Conservation (phyloP, 2,797 vertebrate genomes). For the Lutjanus campechanus region DNA sequence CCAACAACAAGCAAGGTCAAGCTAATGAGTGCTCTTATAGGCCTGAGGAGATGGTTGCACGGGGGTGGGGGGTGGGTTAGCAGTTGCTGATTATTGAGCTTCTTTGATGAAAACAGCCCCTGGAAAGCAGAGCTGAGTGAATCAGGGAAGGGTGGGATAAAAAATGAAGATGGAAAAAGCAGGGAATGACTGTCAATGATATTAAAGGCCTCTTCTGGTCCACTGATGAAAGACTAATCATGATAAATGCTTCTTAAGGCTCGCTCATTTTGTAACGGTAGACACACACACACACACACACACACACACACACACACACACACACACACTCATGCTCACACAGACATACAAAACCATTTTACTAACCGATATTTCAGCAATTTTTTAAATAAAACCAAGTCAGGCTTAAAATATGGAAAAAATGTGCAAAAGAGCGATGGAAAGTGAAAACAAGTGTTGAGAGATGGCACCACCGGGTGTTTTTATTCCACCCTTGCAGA, state of each 20-base stretch:
- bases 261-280: slow-evolving; percentile 48
- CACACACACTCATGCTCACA: slow-evolving; percentile 15
- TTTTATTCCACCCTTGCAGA: slow-evolving; percentile 27
- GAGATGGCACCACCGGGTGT: slow-evolving; percentile 23
- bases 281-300: slow-evolving; percentile 11
- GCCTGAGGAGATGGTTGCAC: slow-evolving; percentile 37
- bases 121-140: slow-evolving; percentile 47
- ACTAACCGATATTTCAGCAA: slow-evolving; percentile 24
- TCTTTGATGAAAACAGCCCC: slow-evolving; percentile 63
- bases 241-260: slow-evolving; percentile 71
- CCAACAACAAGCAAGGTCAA: slow-evolving; percentile 60
- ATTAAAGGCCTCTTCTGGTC: slow-evolving; percentile 73
- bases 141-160: slow-evolving; percentile 37
- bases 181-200: slow-evolving; percentile 66
- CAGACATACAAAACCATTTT: slow-evolving; percentile 32
- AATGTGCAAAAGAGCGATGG: slow-evolving; percentile 1
- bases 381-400: slow-evolving; percentile 40
- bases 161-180: slow-evolving; percentile 73
- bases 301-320: slow-evolving; percentile 10
- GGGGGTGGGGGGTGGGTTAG: neutral
- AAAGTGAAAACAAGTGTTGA: slow-evolving; percentile 37
- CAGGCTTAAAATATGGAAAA: slow-evolving; percentile 30
- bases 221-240: slow-evolving; percentile 78
- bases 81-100: slow-evolving; percentile 61
- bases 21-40: slow-evolving; percentile 60